Evolutionary conservation across 2,113 vertebrate genomes (phyloP).

Genomic region (Melierax canorus): DNA sequence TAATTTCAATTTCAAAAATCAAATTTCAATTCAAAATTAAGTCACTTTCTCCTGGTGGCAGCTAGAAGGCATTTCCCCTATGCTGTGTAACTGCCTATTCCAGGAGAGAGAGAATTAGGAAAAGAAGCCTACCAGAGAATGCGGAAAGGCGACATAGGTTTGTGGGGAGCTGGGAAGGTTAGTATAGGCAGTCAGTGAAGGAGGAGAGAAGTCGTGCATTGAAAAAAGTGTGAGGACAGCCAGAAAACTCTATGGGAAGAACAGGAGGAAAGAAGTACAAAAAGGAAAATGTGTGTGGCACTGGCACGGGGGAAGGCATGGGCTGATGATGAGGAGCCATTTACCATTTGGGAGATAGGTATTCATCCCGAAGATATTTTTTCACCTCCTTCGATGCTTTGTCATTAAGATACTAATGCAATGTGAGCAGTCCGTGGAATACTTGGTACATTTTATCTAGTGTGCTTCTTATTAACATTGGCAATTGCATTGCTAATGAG

Average conservation of each 20-base stretch:
- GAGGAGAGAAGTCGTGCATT: not conserved
- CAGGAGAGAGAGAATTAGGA: not conserved
- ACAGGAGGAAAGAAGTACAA: no score
- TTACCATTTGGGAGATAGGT: accelerated
- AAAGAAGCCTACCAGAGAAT: not conserved
- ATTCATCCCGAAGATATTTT: not conserved
- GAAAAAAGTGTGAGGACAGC: not conserved
- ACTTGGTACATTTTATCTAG: not conserved
- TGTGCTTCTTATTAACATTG: not conserved
- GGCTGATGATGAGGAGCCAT: not conserved
- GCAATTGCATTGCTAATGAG: not conserved
- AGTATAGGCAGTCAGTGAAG: no score
- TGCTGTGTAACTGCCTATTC: not conserved
- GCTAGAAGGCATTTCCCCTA: not conserved
- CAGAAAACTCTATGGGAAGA: not conserved
- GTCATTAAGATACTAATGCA: not conserved
- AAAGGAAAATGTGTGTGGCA: not conserved
- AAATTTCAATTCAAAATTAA: not conserved
- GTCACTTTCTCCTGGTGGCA: not conserved
- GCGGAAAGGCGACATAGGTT: not conserved
- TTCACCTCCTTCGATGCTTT: not conserved
- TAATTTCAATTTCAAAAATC: not conserved
- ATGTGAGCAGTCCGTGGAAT: not conserved
- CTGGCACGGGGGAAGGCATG: no score
- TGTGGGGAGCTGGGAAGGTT: not conserved